Base-by-base conservation (phyloP, 35 echinoderm and acorn worm genomes). In the Ophiothrix spiculata region DNA sequence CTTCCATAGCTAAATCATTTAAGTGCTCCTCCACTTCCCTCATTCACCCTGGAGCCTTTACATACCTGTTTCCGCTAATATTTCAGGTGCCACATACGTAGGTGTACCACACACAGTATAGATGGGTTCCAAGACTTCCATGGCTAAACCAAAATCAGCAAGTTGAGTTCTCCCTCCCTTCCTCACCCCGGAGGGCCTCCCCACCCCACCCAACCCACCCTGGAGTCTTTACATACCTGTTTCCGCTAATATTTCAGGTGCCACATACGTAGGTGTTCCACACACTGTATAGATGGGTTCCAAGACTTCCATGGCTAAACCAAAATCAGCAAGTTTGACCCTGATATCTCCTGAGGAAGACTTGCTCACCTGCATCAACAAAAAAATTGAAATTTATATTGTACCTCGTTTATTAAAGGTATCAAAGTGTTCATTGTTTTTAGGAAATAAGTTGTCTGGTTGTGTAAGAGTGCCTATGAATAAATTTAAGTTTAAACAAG, bases 141-240 rank as follows among this genome's bases (percentile, higher is more conserved):
- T 99, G 3, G 96, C 96, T 39, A 99, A 74, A n/a, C 96, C 96
- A 92, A 99, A 99, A 82, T 99, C 96, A 34, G 96, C 96, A 45
- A 99, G 78, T 76, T 99, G n/a, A n/a, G n/a, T n/a, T n/a, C n/a
- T n/a, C n/a, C n/a, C n/a, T n/a, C n/a, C n/a, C n/a, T n/a, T n/a
- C n/a, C n/a, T n/a, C n/a, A n/a, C n/a, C n/a, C n/a, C n/a, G n/a
- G n/a, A n/a, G n/a, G n/a, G n/a, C n/a, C n/a, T n/a, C n/a, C n/a
- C n/a, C n/a, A n/a, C n/a, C n/a, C n/a, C n/a, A n/a, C n/a, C n/a
- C n/a, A n/a, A n/a, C n/a, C n/a, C n/a, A n/a, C n/a, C n/a, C n/a
- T n/a, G n/a, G n/a, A n/a, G n/a, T n/a, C n/a, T n/a, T n/a, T n/a
- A 14, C 75, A 80, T 91, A 98, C 95, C 95, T 83, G 91, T 98